A percentile compares a stretch with the other conserved stretches of the same genome.
Evolutionary conservation across 2,888 invertebrate species (phyloP).

Genomic region (Sinelater perroti): DNA sequence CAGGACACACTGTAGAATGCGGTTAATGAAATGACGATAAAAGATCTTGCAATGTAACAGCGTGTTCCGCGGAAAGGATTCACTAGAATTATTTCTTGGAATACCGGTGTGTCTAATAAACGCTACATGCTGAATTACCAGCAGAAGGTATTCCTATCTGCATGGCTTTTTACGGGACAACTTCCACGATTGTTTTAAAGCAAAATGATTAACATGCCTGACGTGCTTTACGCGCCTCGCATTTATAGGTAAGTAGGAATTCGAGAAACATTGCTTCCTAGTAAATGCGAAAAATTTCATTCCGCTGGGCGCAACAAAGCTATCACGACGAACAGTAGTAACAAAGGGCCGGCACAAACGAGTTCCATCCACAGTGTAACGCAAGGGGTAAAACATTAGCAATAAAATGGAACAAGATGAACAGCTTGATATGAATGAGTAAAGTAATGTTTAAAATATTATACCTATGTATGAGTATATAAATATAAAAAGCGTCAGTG

Average conservation of each 20-base stretch:
- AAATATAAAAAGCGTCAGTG: too few species aligned
- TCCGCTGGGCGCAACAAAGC: too few species aligned
- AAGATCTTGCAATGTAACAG: neutral
- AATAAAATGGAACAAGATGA: too few species aligned
- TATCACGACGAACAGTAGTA: too few species aligned
- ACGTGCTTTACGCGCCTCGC: neutral
- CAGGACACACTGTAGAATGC: neutral
- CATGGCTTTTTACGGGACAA: neutral
- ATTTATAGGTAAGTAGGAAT: neutral
- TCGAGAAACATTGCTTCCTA: too few species aligned
- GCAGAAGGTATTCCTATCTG: neutral
- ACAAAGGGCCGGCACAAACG: too few species aligned
- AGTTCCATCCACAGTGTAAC: too few species aligned
- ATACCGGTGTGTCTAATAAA: neutral
- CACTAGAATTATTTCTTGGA: neutral
- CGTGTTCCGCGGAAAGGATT: neutral
- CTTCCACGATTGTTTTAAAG: neutral
- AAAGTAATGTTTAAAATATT: too few species aligned
- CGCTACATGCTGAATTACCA: constrained; percentile 5
- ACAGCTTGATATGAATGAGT: too few species aligned
- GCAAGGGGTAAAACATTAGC: too few species aligned
- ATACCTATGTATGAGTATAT: too few species aligned
- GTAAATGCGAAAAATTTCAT: too few species aligned
- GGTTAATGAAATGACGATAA: neutral
- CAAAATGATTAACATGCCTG: neutral